These are phyloP conservation scores for Stylophora pistillata DNA, from an alignment of 64 coral and sea anemone species.

Conservation along the genomic window DNA sequence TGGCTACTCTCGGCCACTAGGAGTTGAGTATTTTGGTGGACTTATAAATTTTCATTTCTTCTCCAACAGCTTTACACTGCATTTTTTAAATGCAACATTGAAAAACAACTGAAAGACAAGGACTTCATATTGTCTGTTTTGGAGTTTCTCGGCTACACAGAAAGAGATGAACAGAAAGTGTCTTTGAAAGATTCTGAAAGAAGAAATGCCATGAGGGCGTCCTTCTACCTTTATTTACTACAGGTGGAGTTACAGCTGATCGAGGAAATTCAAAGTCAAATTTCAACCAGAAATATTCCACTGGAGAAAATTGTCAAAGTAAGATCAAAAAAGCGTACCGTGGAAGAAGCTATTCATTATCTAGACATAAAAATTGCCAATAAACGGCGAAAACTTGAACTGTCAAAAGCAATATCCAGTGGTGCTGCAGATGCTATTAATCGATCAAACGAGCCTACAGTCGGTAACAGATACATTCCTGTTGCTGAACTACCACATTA, in stretches of 20 bases:
- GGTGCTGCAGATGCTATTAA: neutral
- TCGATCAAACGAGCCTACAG: neutral
- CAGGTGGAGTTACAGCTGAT: conserved; percentile 22
- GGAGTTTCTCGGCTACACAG: conserved; percentile 7
- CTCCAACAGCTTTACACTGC: conserved; percentile 31
- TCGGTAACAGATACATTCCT: too few species aligned
- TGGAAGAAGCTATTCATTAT: neutral
- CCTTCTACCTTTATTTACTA: neutral
- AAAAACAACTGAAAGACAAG: neutral
- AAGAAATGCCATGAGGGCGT: neutral
- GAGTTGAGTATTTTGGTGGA: neutral
- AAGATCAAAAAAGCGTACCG: neutral
- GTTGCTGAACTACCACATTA: neutral
- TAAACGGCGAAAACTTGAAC: neutral
- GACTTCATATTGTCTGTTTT: neutral
- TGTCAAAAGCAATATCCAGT: neutral
- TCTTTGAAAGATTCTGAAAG: neutral
- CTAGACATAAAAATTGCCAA: neutral
- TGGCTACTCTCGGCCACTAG: too few species aligned
- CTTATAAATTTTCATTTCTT: neutral
- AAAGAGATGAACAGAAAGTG: neutral
- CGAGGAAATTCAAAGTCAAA: conserved; percentile 2
- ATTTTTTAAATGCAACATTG: conserved; percentile 15
- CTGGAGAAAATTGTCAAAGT: neutral
- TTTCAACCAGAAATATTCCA: neutral